These are phyloP conservation scores for Limanda limanda DNA, from an alignment of 2,113 vertebrate genomes.

Conservation along the genomic window DNA sequence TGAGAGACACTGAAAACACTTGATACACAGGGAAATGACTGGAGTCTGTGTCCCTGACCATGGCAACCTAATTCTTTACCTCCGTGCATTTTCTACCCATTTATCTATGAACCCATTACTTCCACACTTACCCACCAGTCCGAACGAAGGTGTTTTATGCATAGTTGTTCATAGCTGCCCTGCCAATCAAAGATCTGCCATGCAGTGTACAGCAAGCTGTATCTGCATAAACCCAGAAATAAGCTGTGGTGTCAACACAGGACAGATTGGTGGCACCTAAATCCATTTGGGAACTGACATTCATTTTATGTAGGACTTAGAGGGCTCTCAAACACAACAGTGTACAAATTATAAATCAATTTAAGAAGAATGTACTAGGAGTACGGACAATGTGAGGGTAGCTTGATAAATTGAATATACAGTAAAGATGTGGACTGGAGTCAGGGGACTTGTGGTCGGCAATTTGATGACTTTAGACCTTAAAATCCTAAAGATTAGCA, in stretches of 20 bases:
- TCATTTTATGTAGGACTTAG: constrained; percentile 46
- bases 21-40: not conserved
- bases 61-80: not conserved
- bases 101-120: constrained; percentile 6
- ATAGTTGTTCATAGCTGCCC: constrained; percentile 74
- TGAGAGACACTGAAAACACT: not conserved
- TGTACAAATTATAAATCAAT: constrained; percentile 19
- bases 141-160: constrained; percentile 55
- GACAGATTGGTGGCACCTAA: constrained; percentile 54
- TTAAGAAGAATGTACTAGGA: constrained; percentile 9
- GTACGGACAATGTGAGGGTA: too few species aligned
- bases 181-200: constrained; percentile 67
- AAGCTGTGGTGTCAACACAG: constrained; percentile 53
- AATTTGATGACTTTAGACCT: too few species aligned
- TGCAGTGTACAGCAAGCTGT: constrained; percentile 60
- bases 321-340: not conserved
- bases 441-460: too few species aligned
- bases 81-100: constrained; percentile 10
- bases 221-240: constrained; percentile 67
- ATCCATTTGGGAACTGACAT: constrained; percentile 54
- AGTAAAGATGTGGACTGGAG: too few species aligned
- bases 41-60: not conserved
- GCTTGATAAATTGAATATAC: too few species aligned
- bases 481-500: too few species aligned
- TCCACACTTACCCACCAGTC: constrained; percentile 22